Conservation (phyloP, 2,888 invertebrate genomes). For the Idaea straminata region DNA sequence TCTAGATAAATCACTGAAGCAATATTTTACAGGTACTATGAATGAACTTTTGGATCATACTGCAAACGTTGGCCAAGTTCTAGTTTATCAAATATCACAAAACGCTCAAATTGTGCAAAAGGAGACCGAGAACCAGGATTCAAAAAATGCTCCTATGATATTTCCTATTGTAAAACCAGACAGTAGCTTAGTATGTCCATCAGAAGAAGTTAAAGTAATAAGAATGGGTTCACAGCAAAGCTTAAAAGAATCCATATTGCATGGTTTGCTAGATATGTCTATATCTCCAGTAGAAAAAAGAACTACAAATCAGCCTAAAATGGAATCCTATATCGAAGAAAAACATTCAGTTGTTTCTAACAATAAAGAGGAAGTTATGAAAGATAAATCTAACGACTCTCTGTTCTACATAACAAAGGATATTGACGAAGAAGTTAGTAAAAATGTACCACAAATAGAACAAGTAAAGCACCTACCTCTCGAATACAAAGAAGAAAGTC, state of each 20-base stretch:
- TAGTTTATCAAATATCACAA: conserved; percentile 29
- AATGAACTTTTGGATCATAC: conserved; percentile 1
- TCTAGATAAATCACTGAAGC: conserved; percentile 4
- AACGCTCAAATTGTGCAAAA: conserved; percentile 11
- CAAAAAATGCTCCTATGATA: conserved; percentile 5
- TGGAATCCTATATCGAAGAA: background rate
- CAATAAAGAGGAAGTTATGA: conserved; percentile 1
- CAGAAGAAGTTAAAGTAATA: background rate
- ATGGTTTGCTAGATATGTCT: background rate
- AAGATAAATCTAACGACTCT: conserved; percentile 32
- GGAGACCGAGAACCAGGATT: conserved; percentile 17
- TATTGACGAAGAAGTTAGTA: conserved; percentile 31
- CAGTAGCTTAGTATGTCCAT: background rate
- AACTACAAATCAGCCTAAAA: background rate
- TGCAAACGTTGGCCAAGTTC: conserved; percentile 18
- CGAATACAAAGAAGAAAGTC: conserved; percentile 26
- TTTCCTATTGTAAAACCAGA: conserved; percentile 7
- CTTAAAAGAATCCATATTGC: background rate
- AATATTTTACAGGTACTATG: background rate
- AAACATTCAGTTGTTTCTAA: conserved; percentile 3
- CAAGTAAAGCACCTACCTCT: conserved; percentile 19
- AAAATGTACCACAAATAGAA: conserved; percentile 10
- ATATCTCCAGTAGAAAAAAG: background rate
- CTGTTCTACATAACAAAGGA: conserved; percentile 45
- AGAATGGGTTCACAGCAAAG: background rate